Conservation (phyloP, 1,140 invertebrate species). For the Melanaphis sacchari region DNA sequence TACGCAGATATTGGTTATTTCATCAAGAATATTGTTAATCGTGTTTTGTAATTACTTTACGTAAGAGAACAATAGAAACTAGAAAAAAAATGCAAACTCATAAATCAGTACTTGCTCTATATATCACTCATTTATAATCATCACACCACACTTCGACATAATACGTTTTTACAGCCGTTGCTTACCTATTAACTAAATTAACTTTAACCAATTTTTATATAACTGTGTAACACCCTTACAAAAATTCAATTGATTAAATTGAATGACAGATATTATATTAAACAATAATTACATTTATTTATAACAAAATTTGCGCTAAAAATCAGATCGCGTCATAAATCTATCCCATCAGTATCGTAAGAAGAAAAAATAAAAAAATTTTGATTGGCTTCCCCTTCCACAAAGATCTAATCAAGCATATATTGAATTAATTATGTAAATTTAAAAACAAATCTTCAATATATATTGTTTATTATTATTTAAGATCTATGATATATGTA, state of each 20-base stretch:
- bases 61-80: background rate
- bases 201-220: background rate
- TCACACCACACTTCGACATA: background rate
- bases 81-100: background rate
- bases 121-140: background rate
- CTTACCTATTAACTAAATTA: background rate
- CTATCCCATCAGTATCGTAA: too few relatives aligned
- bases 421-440: background rate
- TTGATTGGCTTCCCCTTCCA: too few relatives aligned
- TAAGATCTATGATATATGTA: background rate
- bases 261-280: too few relatives aligned
- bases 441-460: too few relatives aligned
- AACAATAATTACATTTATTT: too few relatives aligned
- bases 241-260: too few relatives aligned
- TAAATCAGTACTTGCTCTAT: background rate
- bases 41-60: background rate
- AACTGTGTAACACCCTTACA: too few relatives aligned
- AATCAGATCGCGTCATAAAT: too few relatives aligned
- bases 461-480: background rate
- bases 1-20: background rate
- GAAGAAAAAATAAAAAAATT: too few relatives aligned
- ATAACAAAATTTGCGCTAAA: too few relatives aligned
- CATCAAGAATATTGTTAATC: background rate
- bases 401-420: background rate
- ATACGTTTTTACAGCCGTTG: background rate